Evolutionary conservation across 1,140 invertebrate species (phyloP), one percentile per base, ranked within the genome.

Genomic region (Drosophila tsacasi): DNA sequence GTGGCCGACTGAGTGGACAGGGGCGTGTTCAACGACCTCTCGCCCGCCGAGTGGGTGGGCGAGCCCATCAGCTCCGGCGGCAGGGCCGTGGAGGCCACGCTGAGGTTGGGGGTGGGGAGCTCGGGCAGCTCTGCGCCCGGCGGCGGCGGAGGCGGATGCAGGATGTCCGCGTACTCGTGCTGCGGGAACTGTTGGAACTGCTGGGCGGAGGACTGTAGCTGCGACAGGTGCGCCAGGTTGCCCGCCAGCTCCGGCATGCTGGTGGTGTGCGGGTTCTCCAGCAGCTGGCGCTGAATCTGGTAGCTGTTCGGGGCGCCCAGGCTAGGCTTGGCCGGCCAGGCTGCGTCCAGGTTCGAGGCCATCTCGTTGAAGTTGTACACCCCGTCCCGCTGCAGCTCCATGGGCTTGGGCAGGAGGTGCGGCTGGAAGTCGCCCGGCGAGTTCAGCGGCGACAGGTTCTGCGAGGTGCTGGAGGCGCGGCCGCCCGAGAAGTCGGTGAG

Each of bases 311-410:
- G 69, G 27, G 77, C 60, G 3, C 67, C 80, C 19, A 80, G 47
- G 0, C 78, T 66, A 0, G 90, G 90, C 64, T 93, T 93, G 2
- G 83, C 77, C 9, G 91, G 86, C 83, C 83, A 92, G 15, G 83
- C 83, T 8, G 83, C 82, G 27, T 93, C 92, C 50, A 93, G 46
- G 57, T 93, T 93, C 19, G 85, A 78, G 30, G 86, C 72, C 91
- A 93, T 92, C 65, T 93, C 92, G 30, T 92, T 93, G 63, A 93
- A 93, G 60, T 93, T 92, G 68, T 93, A 93, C 30, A 92, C 81
- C 0, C 80, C 83, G 17, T 92, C 86, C n/a, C 80, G 82, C 55
- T 92, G 84, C 60, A 91, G 68, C 47, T 91, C 87, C 91, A 92
- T 92, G 9, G 90, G 90, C 60, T 92, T 87, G 39, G 92, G 87